These are phyloP conservation scores for Pontoporia blainvillei DNA, from an alignment of 2,113 vertebrate genomes.

Conservation along the genomic window DNA sequence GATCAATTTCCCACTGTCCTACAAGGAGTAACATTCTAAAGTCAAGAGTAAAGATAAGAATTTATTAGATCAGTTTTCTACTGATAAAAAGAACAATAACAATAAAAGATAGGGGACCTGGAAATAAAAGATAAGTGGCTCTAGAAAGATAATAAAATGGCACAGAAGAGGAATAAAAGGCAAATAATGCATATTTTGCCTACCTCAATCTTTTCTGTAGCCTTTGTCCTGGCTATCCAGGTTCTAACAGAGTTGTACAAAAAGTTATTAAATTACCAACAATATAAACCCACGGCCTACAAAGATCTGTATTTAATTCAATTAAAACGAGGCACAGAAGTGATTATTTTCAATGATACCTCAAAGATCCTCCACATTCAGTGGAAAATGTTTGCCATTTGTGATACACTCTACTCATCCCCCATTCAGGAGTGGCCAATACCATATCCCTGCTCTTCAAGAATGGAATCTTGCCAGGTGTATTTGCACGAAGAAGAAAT, in stretches of 20 bases:
- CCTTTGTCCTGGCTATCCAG: not conserved
- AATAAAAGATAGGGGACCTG: not conserved
- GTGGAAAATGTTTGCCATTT: not conserved
- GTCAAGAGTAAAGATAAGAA: not conserved
- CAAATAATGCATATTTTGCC: not conserved
- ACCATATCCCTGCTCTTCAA: not conserved
- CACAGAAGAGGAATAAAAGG: not conserved
- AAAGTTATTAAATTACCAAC: not conserved
- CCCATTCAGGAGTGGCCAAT: not conserved
- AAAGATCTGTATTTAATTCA: not conserved
- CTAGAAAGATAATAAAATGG: not conserved
- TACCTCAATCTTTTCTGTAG: not conserved
- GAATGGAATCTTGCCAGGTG: not conserved
- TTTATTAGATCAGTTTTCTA: not conserved
- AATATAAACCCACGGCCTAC: not conserved
- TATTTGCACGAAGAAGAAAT: not conserved
- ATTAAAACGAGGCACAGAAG: not conserved
- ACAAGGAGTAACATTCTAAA: not conserved
- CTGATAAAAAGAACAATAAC: not conserved
- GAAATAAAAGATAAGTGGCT: not conserved
- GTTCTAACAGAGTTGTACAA: too few species aligned
- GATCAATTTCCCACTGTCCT: not conserved
- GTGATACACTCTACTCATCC: not conserved
- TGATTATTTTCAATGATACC: not conserved
- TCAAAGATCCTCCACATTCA: not conserved